Conservation (phyloP, 2,797 vertebrate species). For the Erethizon dorsatum region DNA sequence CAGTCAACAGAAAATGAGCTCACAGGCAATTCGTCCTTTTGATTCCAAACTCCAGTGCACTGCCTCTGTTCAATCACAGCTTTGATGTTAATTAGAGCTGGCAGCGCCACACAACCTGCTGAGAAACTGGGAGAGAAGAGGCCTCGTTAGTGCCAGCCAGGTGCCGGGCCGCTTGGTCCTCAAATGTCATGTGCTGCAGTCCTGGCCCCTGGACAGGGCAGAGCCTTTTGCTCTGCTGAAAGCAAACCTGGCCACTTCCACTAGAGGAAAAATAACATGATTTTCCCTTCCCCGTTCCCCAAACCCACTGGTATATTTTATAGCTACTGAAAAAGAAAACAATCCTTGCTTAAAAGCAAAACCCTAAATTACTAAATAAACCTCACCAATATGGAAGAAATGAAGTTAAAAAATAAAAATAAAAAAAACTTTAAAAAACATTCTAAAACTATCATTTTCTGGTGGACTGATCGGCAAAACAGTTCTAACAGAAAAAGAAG, state of each 20-base stretch:
- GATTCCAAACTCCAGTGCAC: conserved; percentile 94
- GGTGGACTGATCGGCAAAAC: background rate
- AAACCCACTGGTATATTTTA: background rate
- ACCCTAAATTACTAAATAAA: background rate
- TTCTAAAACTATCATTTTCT: background rate
- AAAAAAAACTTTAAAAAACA: background rate
- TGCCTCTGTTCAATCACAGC: conserved; percentile 94
- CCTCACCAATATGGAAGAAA: background rate
- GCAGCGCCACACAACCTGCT: conserved; percentile 93
- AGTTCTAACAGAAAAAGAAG: background rate
- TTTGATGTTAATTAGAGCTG: conserved; percentile 93
- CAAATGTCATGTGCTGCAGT: background rate
- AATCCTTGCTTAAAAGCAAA: background rate
- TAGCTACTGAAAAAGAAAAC: background rate
- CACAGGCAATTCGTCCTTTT: conserved; percentile 94
- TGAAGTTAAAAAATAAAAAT: background rate
- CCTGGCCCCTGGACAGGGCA: background rate
- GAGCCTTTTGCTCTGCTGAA: background rate
- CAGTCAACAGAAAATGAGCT: conserved; percentile 81
- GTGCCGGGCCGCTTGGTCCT: background rate
- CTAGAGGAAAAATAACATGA: background rate
- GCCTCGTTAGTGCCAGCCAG: conserved; percentile 40
- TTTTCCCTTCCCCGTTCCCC: background rate
- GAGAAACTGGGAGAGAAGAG: conserved; percentile 90
- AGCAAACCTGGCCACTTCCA: background rate